A percentile compares a stretch with the other conserved stretches of the same genome.
phyloP scores from a whole-genome alignment of 2,797 vertebrate genomes.

The Lepidocolaptes lacrymiger region DNA sequence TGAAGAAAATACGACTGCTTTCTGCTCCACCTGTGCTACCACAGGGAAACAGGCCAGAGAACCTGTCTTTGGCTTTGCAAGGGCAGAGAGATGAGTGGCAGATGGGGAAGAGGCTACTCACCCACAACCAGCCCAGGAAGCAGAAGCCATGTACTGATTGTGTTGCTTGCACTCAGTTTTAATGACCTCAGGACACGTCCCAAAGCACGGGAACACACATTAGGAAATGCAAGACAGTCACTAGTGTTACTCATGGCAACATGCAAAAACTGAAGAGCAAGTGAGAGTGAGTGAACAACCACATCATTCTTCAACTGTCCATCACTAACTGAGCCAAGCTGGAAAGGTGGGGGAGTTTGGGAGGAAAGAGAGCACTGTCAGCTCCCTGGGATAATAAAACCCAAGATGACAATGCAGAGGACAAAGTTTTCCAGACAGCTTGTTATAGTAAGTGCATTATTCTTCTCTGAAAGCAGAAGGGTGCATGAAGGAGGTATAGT shows the following conservation, averaged over 20 bases:
- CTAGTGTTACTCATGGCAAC: background rate
- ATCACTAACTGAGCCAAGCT: background rate
- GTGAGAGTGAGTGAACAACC: background rate
- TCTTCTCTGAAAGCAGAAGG: background rate
- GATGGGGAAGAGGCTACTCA: background rate
- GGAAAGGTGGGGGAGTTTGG: background rate
- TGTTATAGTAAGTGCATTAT: background rate
- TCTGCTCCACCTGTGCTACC: background rate
- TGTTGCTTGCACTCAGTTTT: background rate
- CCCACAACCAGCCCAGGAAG: background rate
- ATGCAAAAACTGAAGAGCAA: background rate
- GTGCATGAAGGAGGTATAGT: background rate
- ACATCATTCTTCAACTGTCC: background rate
- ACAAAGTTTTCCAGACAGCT: background rate
- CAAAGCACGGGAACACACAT: rapidly evolving
- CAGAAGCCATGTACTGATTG: background rate
- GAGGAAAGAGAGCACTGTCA: background rate
- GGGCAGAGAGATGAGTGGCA: background rate
- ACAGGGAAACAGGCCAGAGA: background rate
- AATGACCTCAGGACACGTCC: background rate
- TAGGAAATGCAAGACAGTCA: background rate
- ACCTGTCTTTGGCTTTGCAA: background rate
- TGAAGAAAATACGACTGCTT: background rate
- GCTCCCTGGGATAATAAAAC: background rate
- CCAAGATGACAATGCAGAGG: background rate